These are phyloP conservation scores for Podargus strigoides DNA, from an alignment of 2,797 vertebrate species.

Conservation along the genomic window DNA sequence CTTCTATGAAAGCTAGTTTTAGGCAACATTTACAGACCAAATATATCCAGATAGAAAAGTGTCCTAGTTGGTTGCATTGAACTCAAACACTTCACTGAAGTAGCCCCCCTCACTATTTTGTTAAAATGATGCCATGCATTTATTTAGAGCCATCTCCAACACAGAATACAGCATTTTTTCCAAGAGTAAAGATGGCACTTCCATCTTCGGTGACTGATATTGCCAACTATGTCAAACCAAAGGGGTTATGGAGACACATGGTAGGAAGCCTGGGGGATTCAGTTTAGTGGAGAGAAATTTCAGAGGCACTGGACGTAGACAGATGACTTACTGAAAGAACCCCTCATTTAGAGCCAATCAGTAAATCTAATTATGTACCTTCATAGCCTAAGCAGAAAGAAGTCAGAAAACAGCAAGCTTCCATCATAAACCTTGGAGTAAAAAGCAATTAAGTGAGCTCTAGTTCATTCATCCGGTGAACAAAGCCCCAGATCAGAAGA, in stretches of 20 bases:
- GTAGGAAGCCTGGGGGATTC: background rate
- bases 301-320: background rate
- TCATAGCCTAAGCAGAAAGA: background rate
- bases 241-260: background rate
- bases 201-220: background rate
- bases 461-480: background rate
- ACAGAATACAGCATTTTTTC: background rate
- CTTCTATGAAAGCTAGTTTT: background rate
- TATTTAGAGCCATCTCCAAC: background rate
- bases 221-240: background rate
- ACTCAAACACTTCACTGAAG: background rate
- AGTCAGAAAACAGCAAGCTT: background rate
- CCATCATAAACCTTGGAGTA: background rate
- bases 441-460: background rate
- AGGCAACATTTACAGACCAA: background rate
- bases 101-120: too few species aligned
- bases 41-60: background rate
- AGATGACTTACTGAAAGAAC: background rate
- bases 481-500: background rate
- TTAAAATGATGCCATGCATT: background rate
- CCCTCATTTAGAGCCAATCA: background rate
- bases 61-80: background rate
- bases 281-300: background rate
- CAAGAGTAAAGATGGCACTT: background rate
- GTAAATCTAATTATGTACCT: background rate